Evolutionary conservation across 1,140 invertebrate genomes (phyloP), one percentile per base, ranked within the genome.

Genomic region (Diorhabda carinulata): DNA sequence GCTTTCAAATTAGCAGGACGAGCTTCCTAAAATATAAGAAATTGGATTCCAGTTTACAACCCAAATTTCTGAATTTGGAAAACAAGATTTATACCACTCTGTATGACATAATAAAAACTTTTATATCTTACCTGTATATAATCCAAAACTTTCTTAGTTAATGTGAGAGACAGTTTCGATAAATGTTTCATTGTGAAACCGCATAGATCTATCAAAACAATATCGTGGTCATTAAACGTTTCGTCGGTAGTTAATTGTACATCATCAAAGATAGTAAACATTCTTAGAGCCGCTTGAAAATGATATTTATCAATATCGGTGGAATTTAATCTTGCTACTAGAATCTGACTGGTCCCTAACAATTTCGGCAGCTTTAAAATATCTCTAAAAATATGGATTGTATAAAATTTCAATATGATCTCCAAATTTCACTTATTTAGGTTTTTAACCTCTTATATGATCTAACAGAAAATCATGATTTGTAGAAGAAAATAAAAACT

Each of bases 1-100:
- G 89, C 87, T 76, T 90, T 90, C 66, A 92, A 83, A 72, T 89
- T 84, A 56, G 90, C 85, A 0, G 91, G 91, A 74, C 91, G 90
- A 0, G 89, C 89, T 81, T 92, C 90, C 88, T 93, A 83, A 66
- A 83, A 86, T 73, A 52, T 63, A 71, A 72, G 47, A 25, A 25
- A 25, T 25, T 25, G 0, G 0, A 25, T 25, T 25, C 25, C 25
- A 25, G 25, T 25, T 1, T 25, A 25, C 25, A 25, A 25, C 25
- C 52, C n/a, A n/a, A 56, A 56, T 56, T 56, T 56, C 2, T 2
- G 2, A 56, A 56, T 56, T 6, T 56, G 6, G 6, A 56, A 56
- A 56, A 56, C 6, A 56, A 61, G n/a, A 56, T 56, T 6, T 56
- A 7, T 56, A 56, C 52, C 6, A 7, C n/a, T n/a, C n/a, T 56